A percentile compares a stretch with the other conserved stretches of the same genome.
phyloP scores from a whole-genome alignment of 2,797 vertebrate genomes.

The Odontamblyopus lacepedii region DNA sequence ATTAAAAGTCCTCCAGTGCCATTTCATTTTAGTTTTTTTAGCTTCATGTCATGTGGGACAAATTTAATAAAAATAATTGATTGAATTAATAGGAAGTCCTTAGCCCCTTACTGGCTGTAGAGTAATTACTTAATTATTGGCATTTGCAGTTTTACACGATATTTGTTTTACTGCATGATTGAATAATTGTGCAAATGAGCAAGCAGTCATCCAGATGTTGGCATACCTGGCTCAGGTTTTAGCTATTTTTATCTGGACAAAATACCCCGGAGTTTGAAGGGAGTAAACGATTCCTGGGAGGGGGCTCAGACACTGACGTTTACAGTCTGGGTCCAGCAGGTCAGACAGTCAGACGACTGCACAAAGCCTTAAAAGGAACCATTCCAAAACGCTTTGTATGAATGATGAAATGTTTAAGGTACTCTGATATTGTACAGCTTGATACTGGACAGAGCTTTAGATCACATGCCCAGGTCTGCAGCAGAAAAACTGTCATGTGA shows the following conservation, averaged over 20 bases:
- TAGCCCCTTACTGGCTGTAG: too few species aligned
- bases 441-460: not conserved
- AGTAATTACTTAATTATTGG: conserved; percentile 14
- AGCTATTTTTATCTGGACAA: conserved; percentile 42
- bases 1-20: not conserved
- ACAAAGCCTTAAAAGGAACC: conserved; percentile 54
- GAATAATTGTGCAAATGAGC: conserved; percentile 38
- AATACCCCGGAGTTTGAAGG: conserved; percentile 10
- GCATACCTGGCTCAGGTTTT: conserved; percentile 24
- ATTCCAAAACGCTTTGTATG: conserved; percentile 16
- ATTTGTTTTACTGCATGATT: conserved; percentile 39
- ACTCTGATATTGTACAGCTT: not conserved
- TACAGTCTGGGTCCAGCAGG: conserved; percentile 28
- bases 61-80: not conserved
- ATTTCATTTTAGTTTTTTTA: not conserved
- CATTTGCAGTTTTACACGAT: conserved; percentile 14
- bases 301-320: conserved; percentile 29
- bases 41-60: not conserved
- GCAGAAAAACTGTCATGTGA: conserved; percentile 20
- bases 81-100: too few species aligned
- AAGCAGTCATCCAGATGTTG: conserved; percentile 43
- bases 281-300: conserved; percentile 21
- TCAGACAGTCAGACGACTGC: conserved; percentile 27
- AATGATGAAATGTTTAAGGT: conserved; percentile 13
- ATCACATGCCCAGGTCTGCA: conserved; percentile 2